phyloP scores from a whole-genome alignment of 2,113 vertebrate genomes.

The Megaceryle torquata region DNA sequence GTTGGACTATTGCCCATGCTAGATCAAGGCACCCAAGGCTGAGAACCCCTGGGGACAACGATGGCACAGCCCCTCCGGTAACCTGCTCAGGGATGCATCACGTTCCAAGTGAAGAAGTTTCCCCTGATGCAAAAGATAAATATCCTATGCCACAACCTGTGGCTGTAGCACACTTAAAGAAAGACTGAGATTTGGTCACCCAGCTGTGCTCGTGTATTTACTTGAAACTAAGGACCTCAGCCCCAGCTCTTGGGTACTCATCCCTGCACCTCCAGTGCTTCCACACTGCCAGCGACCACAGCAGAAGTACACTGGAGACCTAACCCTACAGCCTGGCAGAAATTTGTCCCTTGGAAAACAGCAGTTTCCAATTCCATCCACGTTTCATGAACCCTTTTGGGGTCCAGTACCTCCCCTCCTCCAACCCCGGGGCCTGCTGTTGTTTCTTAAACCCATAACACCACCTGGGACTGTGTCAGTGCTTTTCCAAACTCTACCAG shows the following conservation, averaged over 20 bases:
- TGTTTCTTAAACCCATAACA: neutral
- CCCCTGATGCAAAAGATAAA: accelerated
- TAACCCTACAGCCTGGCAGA: neutral
- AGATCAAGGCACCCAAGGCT: neutral
- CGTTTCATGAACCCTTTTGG: neutral
- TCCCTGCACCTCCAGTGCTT: neutral
- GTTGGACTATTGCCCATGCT: neutral
- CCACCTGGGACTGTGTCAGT: neutral
- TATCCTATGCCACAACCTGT: neutral
- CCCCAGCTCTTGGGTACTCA: neutral
- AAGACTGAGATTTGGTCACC: neutral
- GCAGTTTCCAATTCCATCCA: neutral
- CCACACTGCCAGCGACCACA: neutral
- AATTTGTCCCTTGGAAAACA: neutral
- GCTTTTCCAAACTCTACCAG: neutral
- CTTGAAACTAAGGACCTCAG: neutral
- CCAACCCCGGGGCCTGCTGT: neutral
- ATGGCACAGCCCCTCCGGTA: neutral
- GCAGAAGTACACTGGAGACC: neutral
- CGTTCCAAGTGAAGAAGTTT: neutral
- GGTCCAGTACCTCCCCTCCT: neutral
- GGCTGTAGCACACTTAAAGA: neutral
- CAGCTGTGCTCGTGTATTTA: neutral
- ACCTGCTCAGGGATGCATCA: neutral
- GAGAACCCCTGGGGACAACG: neutral